Conservation (phyloP, 2,888 invertebrate genomes). For the Plemyria rubiginata region DNA sequence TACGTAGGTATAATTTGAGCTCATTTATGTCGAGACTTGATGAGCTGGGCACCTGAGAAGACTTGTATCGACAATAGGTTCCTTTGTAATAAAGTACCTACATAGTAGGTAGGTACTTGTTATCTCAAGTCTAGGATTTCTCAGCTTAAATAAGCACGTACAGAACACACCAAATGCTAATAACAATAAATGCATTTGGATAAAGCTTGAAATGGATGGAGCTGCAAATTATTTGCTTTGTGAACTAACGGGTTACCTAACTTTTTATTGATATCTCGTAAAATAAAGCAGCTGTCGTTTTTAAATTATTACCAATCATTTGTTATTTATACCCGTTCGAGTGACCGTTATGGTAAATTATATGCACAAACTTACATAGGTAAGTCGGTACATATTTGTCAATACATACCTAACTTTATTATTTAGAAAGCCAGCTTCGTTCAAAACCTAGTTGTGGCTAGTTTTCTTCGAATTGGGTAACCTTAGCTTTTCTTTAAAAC, state of each 20-base stretch:
- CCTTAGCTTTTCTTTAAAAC: too few species aligned
- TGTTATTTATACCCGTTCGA: slow-evolving; percentile 12
- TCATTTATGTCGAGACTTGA: slow-evolving; percentile 3
- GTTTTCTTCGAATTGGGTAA: not conserved
- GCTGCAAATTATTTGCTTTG: too few species aligned
- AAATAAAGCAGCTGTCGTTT: not conserved
- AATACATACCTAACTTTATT: not conserved
- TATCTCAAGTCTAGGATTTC: too few species aligned
- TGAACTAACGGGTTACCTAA: too few species aligned
- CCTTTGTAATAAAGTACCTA: too few species aligned
- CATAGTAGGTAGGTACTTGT: too few species aligned
- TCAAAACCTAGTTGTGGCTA: not conserved
- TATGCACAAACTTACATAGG: not conserved
- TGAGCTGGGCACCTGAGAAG: not conserved
- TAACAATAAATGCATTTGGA: too few species aligned
- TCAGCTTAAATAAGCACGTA: too few species aligned
- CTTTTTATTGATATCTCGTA: too few species aligned
- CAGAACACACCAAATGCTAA: too few species aligned
- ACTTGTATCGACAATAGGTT: too few species aligned
- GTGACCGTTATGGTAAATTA: slow-evolving; percentile 23
- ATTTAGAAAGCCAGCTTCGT: not conserved
- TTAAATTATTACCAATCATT: slow-evolving; percentile 16
- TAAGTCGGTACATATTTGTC: not conserved
- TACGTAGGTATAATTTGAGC: slow-evolving; percentile 7
- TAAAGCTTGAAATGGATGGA: too few species aligned